Evolutionary conservation across 2,113 vertebrate genomes (phyloP), one percentile per base, ranked within the genome.

Genomic region (Sebastes fasciatus): DNA sequence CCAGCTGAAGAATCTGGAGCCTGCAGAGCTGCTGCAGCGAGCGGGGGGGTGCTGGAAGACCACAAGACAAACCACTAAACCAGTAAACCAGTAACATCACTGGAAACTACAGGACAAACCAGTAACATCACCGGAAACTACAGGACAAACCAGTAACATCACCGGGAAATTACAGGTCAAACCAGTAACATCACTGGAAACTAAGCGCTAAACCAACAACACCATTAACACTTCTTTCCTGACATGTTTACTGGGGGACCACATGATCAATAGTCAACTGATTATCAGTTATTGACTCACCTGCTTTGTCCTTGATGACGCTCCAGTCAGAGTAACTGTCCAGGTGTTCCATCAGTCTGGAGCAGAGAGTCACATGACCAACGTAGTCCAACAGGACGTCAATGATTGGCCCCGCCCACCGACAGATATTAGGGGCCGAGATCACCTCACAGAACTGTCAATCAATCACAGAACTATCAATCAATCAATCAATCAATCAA

Each of bases 371-470:
- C 82, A 99, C 97, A 0, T 98, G 96, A 73, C 98, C 97, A 71
- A 99, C 97, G 0, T 99, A 99, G 94, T 99, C 96, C 90, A 99
- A 91, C 6, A 99, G 95, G 49, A 97, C 87, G 2, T 98, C 97
- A 0, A 99, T 97, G 87, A 99, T 97, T 0, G 98, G 97, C 54
- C 97, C 98, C 0, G 96, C 97, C 97, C 97, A 98, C 49, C 95
- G 95, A 88, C 89, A 95, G 77, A 97, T 92, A 70, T 95, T 95
- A 0, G 97, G 95, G 42, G 94, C 87, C 0, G 97, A 98, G 72
- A 99, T 94, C 92, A 98, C 95, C 94, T 99, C 97, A 88, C 98
- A 99, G 91, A 99, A 99, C 98, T 99, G 92, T 92, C 52, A 67
- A 73, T 74, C 6, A 82, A 51, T 43, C 26, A 75, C 61, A 23